phyloP scores from a whole-genome alignment of 37 sponge, comb jelly and placozoan species.

The Aphrocallistes beatrix region DNA sequence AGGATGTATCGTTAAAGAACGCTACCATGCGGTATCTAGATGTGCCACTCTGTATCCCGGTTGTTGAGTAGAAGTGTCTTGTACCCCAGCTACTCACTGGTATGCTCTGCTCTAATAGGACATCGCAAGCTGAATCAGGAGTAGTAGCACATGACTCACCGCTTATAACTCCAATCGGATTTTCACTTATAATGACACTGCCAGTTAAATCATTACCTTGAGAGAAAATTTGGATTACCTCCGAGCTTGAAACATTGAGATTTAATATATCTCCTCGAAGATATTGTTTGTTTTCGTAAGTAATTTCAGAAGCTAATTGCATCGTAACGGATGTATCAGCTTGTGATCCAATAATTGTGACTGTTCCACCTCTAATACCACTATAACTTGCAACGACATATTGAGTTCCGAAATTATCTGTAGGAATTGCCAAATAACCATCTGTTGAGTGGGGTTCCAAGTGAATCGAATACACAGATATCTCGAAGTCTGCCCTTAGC shows the following conservation, averaged over 20 bases:
- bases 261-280: background rate
- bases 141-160: background rate
- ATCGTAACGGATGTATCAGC: background rate
- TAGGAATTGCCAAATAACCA: background rate
- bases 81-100: constrained; percentile 15
- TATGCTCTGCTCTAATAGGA: background rate
- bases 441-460: background rate
- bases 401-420: background rate
- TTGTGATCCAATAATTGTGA: background rate
- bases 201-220: background rate
- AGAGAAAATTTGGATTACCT: background rate
- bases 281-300: background rate
- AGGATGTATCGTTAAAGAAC: background rate
- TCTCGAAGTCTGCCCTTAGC: background rate
- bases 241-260: background rate
- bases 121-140: background rate
- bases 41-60: background rate
- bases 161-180: background rate
- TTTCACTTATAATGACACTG: background rate
- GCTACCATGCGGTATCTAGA: background rate
- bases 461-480: background rate
- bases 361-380: too few relatives aligned
- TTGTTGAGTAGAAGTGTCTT: background rate
- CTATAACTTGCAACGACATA: background rate
- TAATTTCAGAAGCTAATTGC: background rate